phyloP scores from a whole-genome alignment of 1,140 invertebrate genomes.

The Cotesia typhae region DNA sequence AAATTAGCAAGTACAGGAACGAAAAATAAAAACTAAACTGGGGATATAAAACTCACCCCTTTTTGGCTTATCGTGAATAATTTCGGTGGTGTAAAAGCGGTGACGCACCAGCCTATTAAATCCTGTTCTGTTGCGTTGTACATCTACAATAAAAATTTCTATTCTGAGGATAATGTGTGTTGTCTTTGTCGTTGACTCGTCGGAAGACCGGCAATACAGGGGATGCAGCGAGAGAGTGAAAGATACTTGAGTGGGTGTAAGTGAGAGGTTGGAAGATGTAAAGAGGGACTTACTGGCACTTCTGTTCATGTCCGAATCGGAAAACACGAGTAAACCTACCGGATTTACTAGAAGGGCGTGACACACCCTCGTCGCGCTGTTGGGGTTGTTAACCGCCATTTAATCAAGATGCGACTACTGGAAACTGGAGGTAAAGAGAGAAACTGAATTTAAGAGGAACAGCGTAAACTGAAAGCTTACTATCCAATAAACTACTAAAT shows the following conservation, averaged over 20 bases:
- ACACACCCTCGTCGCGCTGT: conserved; percentile 16
- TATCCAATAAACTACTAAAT: too few species aligned
- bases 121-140: conserved; percentile 12
- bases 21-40: neutral
- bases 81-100: conserved; percentile 20
- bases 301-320: conserved; percentile 31
- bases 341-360: conserved; percentile 29
- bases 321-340: conserved; percentile 28
- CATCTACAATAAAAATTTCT: too few species aligned
- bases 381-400: conserved; percentile 52
- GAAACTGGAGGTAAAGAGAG: neutral
- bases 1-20: neutral
- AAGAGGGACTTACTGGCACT: conserved; percentile 22
- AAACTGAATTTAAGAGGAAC: too few species aligned
- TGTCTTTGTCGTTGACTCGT: too few species aligned
- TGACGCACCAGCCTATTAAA: conserved; percentile 27
- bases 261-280: too few species aligned
- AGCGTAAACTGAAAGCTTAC: too few species aligned
- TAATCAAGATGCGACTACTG: conserved; percentile 53
- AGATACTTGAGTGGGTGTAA: too few species aligned
- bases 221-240: too few species aligned
- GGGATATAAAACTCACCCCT: conserved; percentile 11
- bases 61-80: conserved; percentile 32
- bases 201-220: neutral
- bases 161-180: too few species aligned